A percentile compares a stretch with the other conserved stretches of the same genome.
These are phyloP conservation scores for Mionectes olivaceus DNA, from an alignment of 2,797 vertebrate genomes.

Conservation along the genomic window DNA sequence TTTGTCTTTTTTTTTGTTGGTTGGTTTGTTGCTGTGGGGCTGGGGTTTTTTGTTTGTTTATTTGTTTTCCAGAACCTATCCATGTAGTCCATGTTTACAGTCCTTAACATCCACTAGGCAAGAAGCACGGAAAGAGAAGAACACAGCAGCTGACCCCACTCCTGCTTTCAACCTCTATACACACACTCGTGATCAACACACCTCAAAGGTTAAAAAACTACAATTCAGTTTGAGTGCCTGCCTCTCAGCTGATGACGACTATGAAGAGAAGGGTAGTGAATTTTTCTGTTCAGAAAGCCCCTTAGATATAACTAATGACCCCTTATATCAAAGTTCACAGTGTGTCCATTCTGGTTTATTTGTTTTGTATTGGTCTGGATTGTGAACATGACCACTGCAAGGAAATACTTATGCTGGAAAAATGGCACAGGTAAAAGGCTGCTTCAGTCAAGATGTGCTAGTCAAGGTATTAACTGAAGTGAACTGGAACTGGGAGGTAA, in stretches of 20 bases:
- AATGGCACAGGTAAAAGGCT: neutral
- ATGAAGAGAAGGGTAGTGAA: neutral
- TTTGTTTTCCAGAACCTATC: neutral
- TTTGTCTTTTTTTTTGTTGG: neutral
- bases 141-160: neutral
- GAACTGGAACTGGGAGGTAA: constrained; percentile 42
- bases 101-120: neutral
- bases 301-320: neutral
- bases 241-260: neutral
- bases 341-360: neutral
- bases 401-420: neutral
- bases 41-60: neutral
- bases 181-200: fast-evolving
- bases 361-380: neutral
- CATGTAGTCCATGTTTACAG: neutral
- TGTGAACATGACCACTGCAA: neutral
- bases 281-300: neutral
- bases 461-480: neutral
- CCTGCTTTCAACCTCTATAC: neutral
- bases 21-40: neutral
- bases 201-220: neutral
- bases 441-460: neutral
- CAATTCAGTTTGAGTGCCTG: neutral
- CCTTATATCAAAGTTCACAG: neutral
- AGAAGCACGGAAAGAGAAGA: neutral